phyloP scores from a whole-genome alignment of 2,797 vertebrate genomes.

The Enteromius treurensis region DNA sequence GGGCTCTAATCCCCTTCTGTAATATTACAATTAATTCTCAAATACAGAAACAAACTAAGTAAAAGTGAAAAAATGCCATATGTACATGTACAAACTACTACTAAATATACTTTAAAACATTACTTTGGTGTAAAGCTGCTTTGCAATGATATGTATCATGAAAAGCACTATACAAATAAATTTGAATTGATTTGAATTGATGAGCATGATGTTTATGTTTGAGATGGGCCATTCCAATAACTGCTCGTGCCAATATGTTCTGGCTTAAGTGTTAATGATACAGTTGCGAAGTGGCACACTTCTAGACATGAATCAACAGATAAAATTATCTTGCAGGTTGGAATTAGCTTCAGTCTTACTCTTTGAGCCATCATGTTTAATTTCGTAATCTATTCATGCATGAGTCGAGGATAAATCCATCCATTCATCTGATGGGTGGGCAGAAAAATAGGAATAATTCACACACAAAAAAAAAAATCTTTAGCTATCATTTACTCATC shows the following conservation, averaged over 20 bases:
- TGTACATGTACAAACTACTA: too few species aligned
- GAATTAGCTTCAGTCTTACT: background rate
- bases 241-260: background rate
- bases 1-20: too few species aligned
- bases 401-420: conserved; percentile 10
- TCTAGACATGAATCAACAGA: conserved; percentile 11
- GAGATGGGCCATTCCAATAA: background rate
- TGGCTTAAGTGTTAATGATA: background rate
- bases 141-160: too few species aligned
- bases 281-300: background rate
- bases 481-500: background rate
- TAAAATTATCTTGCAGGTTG: background rate
- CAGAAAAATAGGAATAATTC: background rate
- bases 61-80: too few species aligned
- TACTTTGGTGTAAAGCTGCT: too few species aligned
- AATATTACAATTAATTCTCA: too few species aligned
- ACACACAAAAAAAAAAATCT: too few species aligned
- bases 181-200: too few species aligned
- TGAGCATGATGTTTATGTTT: conserved; percentile 33
- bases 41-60: too few species aligned
- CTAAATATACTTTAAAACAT: too few species aligned
- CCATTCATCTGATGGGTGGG: background rate
- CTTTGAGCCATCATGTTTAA: background rate
- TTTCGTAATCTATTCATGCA: background rate
- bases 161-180: too few species aligned